Percentiles rank a stretch among this genome's conserved stretches.
These are phyloP conservation scores for Intellagama lesueurii DNA, from an alignment of 2,797 vertebrate genomes.

Conservation along the genomic window DNA sequence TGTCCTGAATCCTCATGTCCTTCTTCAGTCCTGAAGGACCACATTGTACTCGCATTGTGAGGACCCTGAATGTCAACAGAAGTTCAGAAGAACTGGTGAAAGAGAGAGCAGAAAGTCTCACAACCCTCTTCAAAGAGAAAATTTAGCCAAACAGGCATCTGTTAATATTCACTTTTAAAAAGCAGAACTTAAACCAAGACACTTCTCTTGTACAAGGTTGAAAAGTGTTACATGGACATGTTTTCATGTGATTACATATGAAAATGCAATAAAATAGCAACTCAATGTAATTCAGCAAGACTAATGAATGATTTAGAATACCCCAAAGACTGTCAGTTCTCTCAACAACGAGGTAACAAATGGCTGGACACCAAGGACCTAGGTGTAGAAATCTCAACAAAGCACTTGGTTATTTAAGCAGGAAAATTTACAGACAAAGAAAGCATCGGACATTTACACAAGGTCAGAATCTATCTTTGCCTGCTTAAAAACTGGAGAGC, in stretches of 20 bases:
- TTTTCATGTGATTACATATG: slow-evolving; percentile 45
- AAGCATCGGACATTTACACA: not conserved
- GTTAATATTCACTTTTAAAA: not conserved
- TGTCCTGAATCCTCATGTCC: not conserved
- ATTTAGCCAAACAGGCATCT: not conserved
- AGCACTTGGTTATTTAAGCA: not conserved
- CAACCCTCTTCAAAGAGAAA: not conserved
- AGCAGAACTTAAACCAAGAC: slow-evolving; percentile 25
- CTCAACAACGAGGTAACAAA: not conserved
- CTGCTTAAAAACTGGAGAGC: not conserved
- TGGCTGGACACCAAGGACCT: not conserved
- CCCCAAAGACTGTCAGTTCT: slow-evolving; percentile 18
- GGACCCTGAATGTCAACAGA: not conserved
- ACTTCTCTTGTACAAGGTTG: slow-evolving; percentile 40
- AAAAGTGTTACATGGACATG: slow-evolving; percentile 55
- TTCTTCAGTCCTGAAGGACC: not conserved
- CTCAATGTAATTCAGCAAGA: slow-evolving; percentile 27
- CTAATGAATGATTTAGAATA: not conserved
- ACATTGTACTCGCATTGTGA: not conserved
- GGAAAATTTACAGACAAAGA: not conserved
- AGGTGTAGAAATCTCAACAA: not conserved
- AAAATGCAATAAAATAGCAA: slow-evolving; percentile 21
- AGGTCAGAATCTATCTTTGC: not conserved
- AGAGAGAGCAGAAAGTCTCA: not conserved
- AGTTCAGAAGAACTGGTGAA: not conserved